These are phyloP conservation scores for Gibbula magus DNA, from an alignment of 2,888 invertebrate species.

Conservation along the genomic window DNA sequence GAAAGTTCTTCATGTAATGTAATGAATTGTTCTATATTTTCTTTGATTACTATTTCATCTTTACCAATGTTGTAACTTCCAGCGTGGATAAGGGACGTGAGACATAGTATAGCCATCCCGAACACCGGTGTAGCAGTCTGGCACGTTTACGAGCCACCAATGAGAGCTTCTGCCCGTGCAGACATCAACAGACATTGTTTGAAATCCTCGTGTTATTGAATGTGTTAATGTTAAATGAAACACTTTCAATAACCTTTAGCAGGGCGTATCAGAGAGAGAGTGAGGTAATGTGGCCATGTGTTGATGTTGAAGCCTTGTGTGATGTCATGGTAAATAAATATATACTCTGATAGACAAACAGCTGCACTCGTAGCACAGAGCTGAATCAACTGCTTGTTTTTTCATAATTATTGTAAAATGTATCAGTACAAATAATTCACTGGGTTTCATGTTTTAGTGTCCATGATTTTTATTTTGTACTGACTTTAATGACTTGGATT, in stretches of 20 bases:
- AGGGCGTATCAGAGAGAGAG: neutral
- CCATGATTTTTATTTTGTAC: neutral
- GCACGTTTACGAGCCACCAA: neutral
- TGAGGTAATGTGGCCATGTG: neutral
- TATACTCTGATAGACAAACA: neutral
- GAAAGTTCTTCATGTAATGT: too few relatives aligned
- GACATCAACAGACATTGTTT: constrained; percentile 4
- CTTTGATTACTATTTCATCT: too few relatives aligned
- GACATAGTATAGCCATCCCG: too few relatives aligned
- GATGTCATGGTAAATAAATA: neutral
- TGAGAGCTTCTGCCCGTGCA: neutral
- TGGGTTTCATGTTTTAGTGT: neutral
- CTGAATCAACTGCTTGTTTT: too few relatives aligned
- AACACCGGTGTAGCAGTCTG: neutral
- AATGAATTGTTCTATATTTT: too few relatives aligned
- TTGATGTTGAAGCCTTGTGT: neutral
- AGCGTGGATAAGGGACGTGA: too few relatives aligned
- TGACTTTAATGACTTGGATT: neutral
- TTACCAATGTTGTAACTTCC: too few relatives aligned
- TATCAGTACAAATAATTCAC: neutral
- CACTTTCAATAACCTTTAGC: neutral
- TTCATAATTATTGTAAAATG: neutral
- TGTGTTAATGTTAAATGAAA: neutral
- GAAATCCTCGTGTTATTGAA: neutral
- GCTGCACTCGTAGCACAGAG: too few relatives aligned